phyloP scores from a whole-genome alignment of 2,888 invertebrate genomes.

The Troglohyphantes excavatus region DNA sequence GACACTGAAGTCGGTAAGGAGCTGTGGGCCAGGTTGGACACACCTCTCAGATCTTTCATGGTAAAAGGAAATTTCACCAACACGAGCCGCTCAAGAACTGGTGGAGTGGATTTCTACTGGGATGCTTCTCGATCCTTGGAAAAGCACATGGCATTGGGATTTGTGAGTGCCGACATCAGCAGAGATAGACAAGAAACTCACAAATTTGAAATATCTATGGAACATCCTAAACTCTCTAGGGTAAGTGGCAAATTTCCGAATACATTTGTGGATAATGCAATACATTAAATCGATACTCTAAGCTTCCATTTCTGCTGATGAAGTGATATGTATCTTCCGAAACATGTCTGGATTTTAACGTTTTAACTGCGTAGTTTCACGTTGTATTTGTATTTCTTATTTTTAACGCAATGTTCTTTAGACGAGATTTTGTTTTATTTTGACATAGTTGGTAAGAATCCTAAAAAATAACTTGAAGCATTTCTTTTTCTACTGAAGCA shows the following conservation, averaged over 20 bases:
- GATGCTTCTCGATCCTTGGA: slow-evolving; percentile 73
- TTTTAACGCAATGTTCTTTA: no score
- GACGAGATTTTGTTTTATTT: no score
- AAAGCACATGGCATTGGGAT: slow-evolving; percentile 63
- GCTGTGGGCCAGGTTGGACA: slow-evolving; percentile 66
- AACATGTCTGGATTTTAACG: no score
- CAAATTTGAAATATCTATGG: slow-evolving; percentile 57
- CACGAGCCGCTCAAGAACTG: slow-evolving; percentile 22
- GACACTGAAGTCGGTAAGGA: slow-evolving; percentile 61
- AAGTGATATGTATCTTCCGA: no score
- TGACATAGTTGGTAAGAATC: no score
- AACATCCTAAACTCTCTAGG: slow-evolving; percentile 69
- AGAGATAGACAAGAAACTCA: slow-evolving; percentile 45
- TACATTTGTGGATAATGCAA: no score
- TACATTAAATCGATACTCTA: no score
- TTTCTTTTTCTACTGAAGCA: no score
- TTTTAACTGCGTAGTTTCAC: no score
- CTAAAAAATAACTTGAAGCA: no score
- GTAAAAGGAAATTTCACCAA: slow-evolving; percentile 68
- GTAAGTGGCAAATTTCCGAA: slow-evolving; percentile 22
- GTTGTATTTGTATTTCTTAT: no score
- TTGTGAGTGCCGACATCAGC: slow-evolving; percentile 69
- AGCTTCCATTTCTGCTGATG: no score
- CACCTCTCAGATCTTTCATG: slow-evolving; percentile 75
- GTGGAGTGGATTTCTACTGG: slow-evolving; percentile 76